These are phyloP conservation scores for Busseola fusca DNA, from an alignment of 2,888 invertebrate genomes.

Conservation along the genomic window DNA sequence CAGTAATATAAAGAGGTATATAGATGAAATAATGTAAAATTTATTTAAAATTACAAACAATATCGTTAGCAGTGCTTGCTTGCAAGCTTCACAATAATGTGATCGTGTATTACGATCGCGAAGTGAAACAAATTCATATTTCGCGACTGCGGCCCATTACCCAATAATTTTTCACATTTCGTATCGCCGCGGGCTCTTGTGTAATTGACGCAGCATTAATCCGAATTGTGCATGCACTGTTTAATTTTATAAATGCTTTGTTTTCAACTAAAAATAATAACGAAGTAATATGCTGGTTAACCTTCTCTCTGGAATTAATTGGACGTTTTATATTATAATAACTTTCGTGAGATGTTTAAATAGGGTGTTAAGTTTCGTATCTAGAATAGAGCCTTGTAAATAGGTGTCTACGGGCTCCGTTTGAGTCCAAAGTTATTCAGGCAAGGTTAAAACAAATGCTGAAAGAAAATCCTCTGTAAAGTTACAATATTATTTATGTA, in stretches of 20 bases:
- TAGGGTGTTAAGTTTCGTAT: background rate
- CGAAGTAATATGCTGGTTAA: background rate
- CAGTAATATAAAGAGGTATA: background rate
- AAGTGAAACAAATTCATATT: conserved; percentile 51
- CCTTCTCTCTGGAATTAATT: background rate
- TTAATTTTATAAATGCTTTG: conserved; percentile 57
- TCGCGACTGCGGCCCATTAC: conserved; percentile 65
- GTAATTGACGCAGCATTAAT: conserved; percentile 77
- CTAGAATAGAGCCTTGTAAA: background rate
- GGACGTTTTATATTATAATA: background rate
- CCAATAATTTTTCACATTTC: conserved; percentile 68
- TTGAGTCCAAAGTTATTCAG: background rate
- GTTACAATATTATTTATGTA: background rate
- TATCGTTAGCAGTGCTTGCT: background rate
- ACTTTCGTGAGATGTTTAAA: background rate
- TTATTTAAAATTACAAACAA: background rate
- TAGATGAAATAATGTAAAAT: background rate
- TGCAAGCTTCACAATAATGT: conserved; percentile 11
- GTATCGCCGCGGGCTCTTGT: conserved; percentile 60
- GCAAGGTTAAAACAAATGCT: background rate
- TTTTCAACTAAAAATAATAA: conserved; percentile 34
- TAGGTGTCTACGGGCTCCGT: background rate
- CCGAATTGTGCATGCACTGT: conserved; percentile 70
- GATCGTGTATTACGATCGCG: conserved; percentile 38
- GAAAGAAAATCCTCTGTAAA: background rate